Evolutionary conservation across 1,140 invertebrate species (phyloP).

Genomic region (Gryllus bimaculatus): DNA sequence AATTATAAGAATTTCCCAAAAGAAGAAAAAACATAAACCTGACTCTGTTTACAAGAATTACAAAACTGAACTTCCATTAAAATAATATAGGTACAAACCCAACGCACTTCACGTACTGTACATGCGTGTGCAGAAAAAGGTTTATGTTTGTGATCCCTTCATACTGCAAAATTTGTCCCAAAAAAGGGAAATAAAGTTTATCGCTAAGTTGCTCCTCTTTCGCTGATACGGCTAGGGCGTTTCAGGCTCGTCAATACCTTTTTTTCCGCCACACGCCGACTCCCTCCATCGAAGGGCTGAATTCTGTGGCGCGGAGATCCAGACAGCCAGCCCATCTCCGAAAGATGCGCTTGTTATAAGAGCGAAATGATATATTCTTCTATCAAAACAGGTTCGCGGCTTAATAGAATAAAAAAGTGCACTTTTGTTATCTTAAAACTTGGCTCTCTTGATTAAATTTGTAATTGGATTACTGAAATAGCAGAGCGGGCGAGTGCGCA

Average conservation of each 20-base stretch:
- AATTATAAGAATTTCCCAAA: too few species aligned
- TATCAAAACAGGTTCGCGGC: slow-evolving; percentile 3
- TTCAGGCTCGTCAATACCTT: not conserved
- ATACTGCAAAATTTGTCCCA: too few species aligned
- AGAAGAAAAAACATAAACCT: too few species aligned
- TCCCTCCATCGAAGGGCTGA: not conserved
- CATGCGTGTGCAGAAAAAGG: too few species aligned
- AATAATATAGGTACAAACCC: too few species aligned
- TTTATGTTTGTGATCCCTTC: too few species aligned
- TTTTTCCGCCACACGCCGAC: not conserved
- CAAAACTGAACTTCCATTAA: too few species aligned
- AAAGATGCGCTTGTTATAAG: slow-evolving; percentile 4
- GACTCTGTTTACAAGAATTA: too few species aligned
- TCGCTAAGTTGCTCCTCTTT: too few species aligned
- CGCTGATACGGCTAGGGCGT: not conserved
- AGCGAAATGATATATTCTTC: slow-evolving; percentile 5
- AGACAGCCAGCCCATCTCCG: not conserved
- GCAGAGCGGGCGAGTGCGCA: not conserved
- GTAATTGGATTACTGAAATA: slow-evolving; percentile 5
- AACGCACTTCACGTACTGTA: too few species aligned
- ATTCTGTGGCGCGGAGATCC: not conserved
- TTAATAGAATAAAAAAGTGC: slow-evolving; percentile 6
- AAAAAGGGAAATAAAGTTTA: too few species aligned
- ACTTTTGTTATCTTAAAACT: slow-evolving; percentile 6
- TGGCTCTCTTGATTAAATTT: slow-evolving; percentile 5